Conservation (phyloP, 2,888 invertebrate genomes). For the Horisme vitalbata region DNA sequence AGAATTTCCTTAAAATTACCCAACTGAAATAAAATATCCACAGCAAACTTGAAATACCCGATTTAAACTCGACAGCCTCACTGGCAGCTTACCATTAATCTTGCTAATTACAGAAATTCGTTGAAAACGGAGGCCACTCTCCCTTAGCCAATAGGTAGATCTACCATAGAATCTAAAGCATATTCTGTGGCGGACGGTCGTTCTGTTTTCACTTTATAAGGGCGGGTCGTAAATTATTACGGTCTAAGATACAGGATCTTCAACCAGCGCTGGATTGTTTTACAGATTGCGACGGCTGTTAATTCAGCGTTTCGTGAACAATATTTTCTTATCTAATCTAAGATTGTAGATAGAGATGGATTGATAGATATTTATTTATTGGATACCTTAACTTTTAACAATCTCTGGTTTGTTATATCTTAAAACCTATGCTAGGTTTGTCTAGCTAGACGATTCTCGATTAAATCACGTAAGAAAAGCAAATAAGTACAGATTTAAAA, state of each 20-base stretch:
- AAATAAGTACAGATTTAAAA: too few relatives aligned
- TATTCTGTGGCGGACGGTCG: conserved; percentile 6
- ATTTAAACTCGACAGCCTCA: conserved; percentile 30
- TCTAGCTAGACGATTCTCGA: too few relatives aligned
- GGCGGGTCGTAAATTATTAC: conserved; percentile 17
- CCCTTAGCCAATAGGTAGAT: conserved; percentile 8
- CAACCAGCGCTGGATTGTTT: conserved; percentile 3
- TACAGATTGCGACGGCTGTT: neutral
- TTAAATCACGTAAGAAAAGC: too few relatives aligned
- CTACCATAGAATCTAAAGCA: neutral
- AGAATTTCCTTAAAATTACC: neutral
- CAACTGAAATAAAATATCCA: conserved; percentile 7
- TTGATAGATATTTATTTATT: too few relatives aligned
- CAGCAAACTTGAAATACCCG: conserved; percentile 21
- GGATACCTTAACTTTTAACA: too few relatives aligned
- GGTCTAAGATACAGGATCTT: conserved; percentile 1
- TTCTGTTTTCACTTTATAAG: conserved; percentile 21
- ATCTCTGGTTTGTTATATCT: too few relatives aligned
- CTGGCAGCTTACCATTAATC: conserved; percentile 47
- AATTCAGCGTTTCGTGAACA: neutral
- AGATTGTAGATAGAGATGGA: too few relatives aligned
- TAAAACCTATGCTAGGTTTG: too few relatives aligned
- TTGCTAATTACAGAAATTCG: conserved; percentile 49
- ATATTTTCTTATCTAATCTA: neutral
- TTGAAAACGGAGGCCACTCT: conserved; percentile 39